Evolutionary conservation across 1,140 invertebrate genomes (phyloP), one percentile per base, ranked within the genome.

Genomic region (Drosophila teissieri): DNA sequence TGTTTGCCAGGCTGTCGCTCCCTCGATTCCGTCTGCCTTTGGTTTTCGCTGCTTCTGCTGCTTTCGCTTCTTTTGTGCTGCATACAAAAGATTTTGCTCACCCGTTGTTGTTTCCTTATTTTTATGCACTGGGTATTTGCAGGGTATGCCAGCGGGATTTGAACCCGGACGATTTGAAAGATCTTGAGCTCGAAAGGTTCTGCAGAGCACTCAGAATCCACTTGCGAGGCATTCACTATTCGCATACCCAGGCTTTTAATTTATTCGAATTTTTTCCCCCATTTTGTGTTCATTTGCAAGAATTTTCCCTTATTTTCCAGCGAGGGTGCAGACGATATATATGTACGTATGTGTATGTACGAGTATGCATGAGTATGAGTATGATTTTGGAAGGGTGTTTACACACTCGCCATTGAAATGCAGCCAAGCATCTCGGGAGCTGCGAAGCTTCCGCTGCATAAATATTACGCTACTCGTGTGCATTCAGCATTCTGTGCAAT

Each of bases 281-380:
- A 89, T 77, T 88, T 83, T 83, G 67, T 89, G 83, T 86, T 86
- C 84, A 86, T 86, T 86, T 86, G 79, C 83, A 88, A 80, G 73
- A 89, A 80, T 84, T 88, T 77, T 89, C 89, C 84, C 84, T 84
- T 88, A 84, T 89, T 89, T 80, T 49, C 44, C 61, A 39, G 46
- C 36, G 15, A 51, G 64, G 44, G 64, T 65, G 73, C 22, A 70
- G 57, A 46, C 44, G 52, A 44, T 70, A 48, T 39, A 37, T 42
- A 36, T 15, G 15, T 37, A 48, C 34, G 4, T 34, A 34, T 10
- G 34, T 11, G 4, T 24, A 0, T 24, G 4, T 24, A 0, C 4
- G 4, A 4, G 22, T 24, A 4, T 24, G 22, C 4, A 5, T 24
- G 22, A 5, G 4, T 24, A 4, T 57, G 36, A 31, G 34, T 36